Percentiles rank a stretch among this genome's conserved stretches.
These are phyloP conservation scores for Perdita meconis DNA, from an alignment of 2,888 invertebrate species.

Conservation along the genomic window DNA sequence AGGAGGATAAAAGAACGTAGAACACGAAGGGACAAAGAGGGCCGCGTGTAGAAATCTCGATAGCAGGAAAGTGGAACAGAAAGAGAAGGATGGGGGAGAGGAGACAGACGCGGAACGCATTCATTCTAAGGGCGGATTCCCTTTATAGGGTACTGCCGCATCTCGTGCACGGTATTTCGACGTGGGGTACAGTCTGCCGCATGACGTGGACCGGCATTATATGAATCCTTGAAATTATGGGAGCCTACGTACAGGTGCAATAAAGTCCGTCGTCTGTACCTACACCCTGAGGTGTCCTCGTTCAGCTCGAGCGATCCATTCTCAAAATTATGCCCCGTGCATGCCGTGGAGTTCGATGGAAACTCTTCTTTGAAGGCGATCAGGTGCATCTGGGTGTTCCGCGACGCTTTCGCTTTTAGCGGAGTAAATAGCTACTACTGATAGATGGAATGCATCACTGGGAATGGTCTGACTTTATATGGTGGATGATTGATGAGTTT, in stretches of 20 bases:
- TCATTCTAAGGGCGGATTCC: slow-evolving; percentile 62
- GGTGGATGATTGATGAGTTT: too few species aligned
- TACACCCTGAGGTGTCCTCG: slow-evolving; percentile 40
- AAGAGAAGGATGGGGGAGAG: slow-evolving; percentile 7
- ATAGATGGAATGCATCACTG: neutral
- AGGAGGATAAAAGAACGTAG: neutral
- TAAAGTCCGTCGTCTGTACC: slow-evolving; percentile 64
- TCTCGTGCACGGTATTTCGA: slow-evolving; percentile 38
- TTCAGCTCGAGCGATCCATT: slow-evolving; percentile 41
- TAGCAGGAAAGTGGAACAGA: slow-evolving; percentile 8
- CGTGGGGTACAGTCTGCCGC: slow-evolving; percentile 39
- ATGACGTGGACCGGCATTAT: slow-evolving; percentile 63
- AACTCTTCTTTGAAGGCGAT: slow-evolving; percentile 10
- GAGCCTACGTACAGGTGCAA: slow-evolving; percentile 69
- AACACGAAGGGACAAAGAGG: neutral
- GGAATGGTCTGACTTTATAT: too few species aligned
- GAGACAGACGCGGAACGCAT: slow-evolving; percentile 25
- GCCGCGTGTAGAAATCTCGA: slow-evolving; percentile 42
- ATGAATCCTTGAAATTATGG: slow-evolving; percentile 77
- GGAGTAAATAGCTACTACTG: neutral
- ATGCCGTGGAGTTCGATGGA: slow-evolving; percentile 45
- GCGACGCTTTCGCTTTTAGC: neutral
- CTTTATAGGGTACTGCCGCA: slow-evolving; percentile 57
- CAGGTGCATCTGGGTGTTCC: slow-evolving; percentile 21
- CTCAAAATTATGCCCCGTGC: slow-evolving; percentile 49